These are phyloP conservation scores for Sebastes baramenuke DNA, from an alignment of 2,797 vertebrate species.

Conservation along the genomic window DNA sequence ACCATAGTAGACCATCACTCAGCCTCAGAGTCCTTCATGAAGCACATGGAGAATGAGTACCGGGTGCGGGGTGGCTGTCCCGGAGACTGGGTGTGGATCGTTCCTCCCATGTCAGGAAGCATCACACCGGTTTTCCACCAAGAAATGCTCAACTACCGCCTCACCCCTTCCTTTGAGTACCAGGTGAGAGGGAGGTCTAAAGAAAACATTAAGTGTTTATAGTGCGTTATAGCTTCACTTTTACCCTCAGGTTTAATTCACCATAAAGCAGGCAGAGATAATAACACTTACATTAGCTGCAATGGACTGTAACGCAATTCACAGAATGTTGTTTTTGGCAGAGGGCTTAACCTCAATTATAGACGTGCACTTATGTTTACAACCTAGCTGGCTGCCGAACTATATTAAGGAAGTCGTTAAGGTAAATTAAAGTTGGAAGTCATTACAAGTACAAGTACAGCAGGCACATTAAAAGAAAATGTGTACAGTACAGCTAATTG, in stretches of 20 bases:
- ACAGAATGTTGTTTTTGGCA: background rate
- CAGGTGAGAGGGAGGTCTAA: slow-evolving; percentile 83
- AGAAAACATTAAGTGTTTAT: background rate
- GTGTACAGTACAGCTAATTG: background rate
- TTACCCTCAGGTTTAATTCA: background rate
- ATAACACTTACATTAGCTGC: background rate
- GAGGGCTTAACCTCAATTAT: background rate
- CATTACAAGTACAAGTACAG: background rate
- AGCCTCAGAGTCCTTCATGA: slow-evolving; percentile 98
- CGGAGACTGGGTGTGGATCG: slow-evolving; percentile 98
- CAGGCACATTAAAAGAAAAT: background rate
- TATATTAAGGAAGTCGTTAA: slow-evolving; percentile 10
- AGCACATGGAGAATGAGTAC: slow-evolving; percentile 99
- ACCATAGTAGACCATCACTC: slow-evolving; percentile 99
- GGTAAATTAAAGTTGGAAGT: slow-evolving; percentile 9
- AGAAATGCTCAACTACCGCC: slow-evolving; percentile 99
- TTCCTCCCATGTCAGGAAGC: slow-evolving; percentile 98
- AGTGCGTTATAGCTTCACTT: background rate
- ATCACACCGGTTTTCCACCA: slow-evolving; percentile 98
- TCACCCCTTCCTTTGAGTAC: slow-evolving; percentile 97
- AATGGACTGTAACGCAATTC: background rate
- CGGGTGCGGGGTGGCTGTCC: slow-evolving; percentile 95
- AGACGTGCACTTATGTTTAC: background rate
- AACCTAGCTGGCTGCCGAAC: background rate
- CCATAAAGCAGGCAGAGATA: background rate